Evolutionary conservation across 2,113 vertebrate species (phyloP).

Genomic region (Formicarius rufipectus): DNA sequence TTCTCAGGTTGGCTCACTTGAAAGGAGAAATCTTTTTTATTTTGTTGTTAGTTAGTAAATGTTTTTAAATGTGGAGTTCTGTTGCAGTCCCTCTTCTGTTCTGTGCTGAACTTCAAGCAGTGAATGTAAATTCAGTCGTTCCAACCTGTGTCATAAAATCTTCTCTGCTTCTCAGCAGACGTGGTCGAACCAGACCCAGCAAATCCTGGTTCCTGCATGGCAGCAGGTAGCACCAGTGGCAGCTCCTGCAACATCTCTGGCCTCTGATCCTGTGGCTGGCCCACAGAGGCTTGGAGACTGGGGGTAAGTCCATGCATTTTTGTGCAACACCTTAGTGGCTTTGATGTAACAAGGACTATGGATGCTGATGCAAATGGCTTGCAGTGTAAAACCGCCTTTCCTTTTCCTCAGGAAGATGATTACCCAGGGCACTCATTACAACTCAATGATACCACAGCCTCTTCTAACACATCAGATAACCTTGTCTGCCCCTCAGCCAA

Average conservation of each 20-base stretch:
- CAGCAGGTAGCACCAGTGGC: conserved; percentile 89
- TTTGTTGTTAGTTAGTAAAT: not conserved
- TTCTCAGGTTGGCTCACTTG: conserved; percentile 83
- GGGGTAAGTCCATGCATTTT: conserved; percentile 79
- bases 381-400: conserved; percentile 1
- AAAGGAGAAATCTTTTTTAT: not conserved
- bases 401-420: conserved; percentile 87
- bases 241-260: conserved; percentile 82
- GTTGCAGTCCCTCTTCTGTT: not conserved
- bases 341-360: not conserved
- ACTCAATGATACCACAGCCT: conserved; percentile 90
- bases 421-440: conserved; percentile 93
- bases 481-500: conserved; percentile 93
- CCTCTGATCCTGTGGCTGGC: conserved; percentile 89
- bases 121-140: accelerated
- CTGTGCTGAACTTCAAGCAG: not conserved
- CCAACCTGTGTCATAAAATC: not conserved
- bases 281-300: conserved; percentile 95
- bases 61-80: not conserved
- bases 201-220: conserved; percentile 94
- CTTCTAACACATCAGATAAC: conserved; percentile 96
- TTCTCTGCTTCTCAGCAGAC: conserved; percentile 73
- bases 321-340: not conserved
- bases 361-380: not conserved
- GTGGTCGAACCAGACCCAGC: conserved; percentile 91